These are phyloP conservation scores for Beaufortia kweichowensis DNA, from an alignment of 2,113 vertebrate species.

Conservation along the genomic window DNA sequence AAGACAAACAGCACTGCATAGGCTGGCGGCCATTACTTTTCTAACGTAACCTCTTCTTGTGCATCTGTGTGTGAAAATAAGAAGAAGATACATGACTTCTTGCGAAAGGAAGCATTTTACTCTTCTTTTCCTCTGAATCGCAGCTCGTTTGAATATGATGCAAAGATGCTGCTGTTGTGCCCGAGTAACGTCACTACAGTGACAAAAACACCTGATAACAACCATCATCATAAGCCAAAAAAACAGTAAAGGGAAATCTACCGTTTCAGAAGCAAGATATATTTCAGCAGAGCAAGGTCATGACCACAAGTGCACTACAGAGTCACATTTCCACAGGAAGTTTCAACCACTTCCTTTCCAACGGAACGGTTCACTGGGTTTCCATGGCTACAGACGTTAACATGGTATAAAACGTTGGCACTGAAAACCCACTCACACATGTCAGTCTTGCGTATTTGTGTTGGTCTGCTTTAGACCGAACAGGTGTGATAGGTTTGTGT, in stretches of 20 bases:
- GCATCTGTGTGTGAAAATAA: conserved; percentile 5
- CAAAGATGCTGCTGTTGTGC: background rate
- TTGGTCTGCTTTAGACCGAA: conserved; percentile 1
- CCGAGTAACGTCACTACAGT: background rate
- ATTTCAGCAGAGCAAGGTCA: conserved; percentile 4
- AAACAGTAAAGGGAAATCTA: background rate
- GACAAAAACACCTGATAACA: background rate
- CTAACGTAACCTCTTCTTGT: conserved; percentile 1
- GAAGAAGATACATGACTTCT: background rate
- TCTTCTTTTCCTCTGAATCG: background rate
- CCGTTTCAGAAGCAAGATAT: background rate
- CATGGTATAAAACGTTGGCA: background rate
- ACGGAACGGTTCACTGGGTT: conserved; percentile 11
- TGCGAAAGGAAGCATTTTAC: too few relatives aligned
- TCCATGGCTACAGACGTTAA: background rate
- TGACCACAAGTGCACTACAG: conserved; percentile 21
- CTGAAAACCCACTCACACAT: background rate
- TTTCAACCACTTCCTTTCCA: conserved; percentile 50
- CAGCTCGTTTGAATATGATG: conserved; percentile 9
- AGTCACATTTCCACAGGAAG: conserved; percentile 53
- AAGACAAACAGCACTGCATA: background rate
- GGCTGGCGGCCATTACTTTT: conserved; percentile 10
- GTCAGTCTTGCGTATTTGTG: conserved; percentile 13
- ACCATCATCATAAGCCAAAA: background rate
- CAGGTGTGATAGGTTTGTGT: conserved; percentile 37